Conservation (phyloP, 2,113 vertebrate genomes). For the Hiodon tergisus region DNA sequence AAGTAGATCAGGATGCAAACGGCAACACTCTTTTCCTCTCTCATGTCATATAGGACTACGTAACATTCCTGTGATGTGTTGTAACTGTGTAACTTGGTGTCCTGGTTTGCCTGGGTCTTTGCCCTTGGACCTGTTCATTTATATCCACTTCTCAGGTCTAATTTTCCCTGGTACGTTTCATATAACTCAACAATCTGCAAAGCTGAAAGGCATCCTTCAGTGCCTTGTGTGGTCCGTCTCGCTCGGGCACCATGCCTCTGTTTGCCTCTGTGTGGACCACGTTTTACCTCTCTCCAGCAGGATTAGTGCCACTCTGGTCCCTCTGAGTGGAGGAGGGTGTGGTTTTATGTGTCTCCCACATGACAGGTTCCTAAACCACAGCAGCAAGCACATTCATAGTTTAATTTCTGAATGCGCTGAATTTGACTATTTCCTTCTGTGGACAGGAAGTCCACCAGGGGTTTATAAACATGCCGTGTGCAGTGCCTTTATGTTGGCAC, state of each 20-base stretch:
- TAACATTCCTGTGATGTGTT: no score
- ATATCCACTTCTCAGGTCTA: no score
- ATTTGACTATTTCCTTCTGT: slow-evolving; percentile 9
- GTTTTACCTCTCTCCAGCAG: not conserved
- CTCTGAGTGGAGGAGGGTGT: not conserved
- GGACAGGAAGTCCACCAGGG: not conserved
- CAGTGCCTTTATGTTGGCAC: not conserved
- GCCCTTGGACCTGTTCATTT: no score
- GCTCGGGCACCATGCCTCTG: not conserved
- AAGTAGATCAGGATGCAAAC: no score
- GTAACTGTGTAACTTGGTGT: no score
- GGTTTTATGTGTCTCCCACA: not conserved
- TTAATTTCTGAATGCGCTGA: slow-evolving; percentile 17
- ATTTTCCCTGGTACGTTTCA: no score
- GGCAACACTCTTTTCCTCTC: no score
- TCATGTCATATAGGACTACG: no score
- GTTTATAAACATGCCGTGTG: not conserved
- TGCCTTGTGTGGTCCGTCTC: no score
- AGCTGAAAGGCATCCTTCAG: no score
- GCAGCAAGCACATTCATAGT: slow-evolving; percentile 5
- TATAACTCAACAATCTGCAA: no score
- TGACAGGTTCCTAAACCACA: not conserved
- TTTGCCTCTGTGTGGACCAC: not conserved
- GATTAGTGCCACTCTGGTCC: not conserved
- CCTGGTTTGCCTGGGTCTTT: no score